Evolutionary conservation across 2,113 vertebrate species (phyloP), one percentile per base, ranked within the genome.

Genomic region (Pampusana beccarii): DNA sequence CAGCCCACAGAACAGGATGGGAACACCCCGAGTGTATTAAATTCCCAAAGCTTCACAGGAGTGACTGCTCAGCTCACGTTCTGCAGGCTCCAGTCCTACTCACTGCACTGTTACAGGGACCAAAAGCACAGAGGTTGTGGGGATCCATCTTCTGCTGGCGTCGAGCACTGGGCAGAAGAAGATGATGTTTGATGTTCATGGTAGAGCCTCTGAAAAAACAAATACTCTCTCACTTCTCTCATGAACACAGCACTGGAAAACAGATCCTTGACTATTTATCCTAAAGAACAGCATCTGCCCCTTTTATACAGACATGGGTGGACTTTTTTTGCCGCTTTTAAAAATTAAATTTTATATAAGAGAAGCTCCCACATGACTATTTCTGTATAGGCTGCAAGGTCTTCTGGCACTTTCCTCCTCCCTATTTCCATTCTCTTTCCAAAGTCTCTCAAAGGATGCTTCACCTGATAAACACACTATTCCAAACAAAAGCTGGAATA

Each of bases 81-180:
- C 34, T 54, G 34, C 23, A 74, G 33, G 57, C 25, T 74, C 48
- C 29, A 36, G 65, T 14, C 67, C 23, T 16, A 15, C 33, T 33
- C 1, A 3, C 31, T 72, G 33, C 62, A n/a, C 18, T 29, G 19
- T 21, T 6, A 31, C 7, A 65, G 24, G 7, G 36, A 18, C 26
- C 16, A 23, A 34, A 78, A 66, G 28, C 62, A 46, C 0, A 1
- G 25, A 46, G 53, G 20, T 0, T 50, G 28, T 25, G 36, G 26
- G n/a, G 78, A 48, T 2, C 29, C 0, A 0, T 38, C 25, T 23
- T 77, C 75, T 48, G 38, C 44, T 51, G 54, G 19, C 56, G 82
- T 13, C 42, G 57, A 66, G 44, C 38, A 53, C 38, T 5, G n/a
- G 42, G 16, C 13, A 38, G 10, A 16, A 28, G 19, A 44, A 13